Percentiles rank a stretch among this genome's conserved stretches.
phyloP scores from a whole-genome alignment of 1,140 invertebrate species.

The Mercenaria mercenaria region DNA sequence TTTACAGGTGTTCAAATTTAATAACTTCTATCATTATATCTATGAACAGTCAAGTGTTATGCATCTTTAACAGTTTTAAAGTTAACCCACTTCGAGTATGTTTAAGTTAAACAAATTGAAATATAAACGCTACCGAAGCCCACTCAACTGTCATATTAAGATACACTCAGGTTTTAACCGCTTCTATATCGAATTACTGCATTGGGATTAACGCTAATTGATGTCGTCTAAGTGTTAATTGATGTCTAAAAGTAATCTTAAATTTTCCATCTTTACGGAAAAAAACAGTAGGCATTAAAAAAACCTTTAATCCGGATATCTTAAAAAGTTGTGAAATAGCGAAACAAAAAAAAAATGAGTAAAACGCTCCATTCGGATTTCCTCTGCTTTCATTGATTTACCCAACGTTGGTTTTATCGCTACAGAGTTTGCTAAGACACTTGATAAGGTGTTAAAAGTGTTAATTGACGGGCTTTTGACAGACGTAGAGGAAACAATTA shows the following conservation, averaged over 20 bases:
- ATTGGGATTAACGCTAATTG: not conserved
- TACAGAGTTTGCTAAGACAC: conserved; percentile 12
- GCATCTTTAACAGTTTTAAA: not conserved
- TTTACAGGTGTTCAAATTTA: no score
- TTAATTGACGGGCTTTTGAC: conserved; percentile 54
- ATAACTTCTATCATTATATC: not conserved
- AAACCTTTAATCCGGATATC: not conserved
- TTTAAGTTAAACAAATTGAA: conserved; percentile 12
- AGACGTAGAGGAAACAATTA: conserved; percentile 49
- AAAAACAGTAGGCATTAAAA: not conserved
- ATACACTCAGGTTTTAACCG: not conserved
- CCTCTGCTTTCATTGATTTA: not conserved
- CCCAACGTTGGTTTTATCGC: conserved; percentile 16
- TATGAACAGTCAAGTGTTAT: not conserved
- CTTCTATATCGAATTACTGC: not conserved
- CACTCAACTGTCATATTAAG: conserved; percentile 10
- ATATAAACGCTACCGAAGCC: conserved; percentile 7
- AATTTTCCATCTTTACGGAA: not conserved
- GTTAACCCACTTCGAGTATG: not conserved
- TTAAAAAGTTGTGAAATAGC: not conserved
- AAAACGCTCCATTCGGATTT: not conserved
- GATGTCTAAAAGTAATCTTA: not conserved
- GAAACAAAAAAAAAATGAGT: not conserved
- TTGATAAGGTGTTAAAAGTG: conserved; percentile 53
- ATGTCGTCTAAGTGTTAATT: not conserved